These are phyloP conservation scores for Lamellibrachia satsuma DNA, from an alignment of 2,888 invertebrate genomes.

Conservation along the genomic window DNA sequence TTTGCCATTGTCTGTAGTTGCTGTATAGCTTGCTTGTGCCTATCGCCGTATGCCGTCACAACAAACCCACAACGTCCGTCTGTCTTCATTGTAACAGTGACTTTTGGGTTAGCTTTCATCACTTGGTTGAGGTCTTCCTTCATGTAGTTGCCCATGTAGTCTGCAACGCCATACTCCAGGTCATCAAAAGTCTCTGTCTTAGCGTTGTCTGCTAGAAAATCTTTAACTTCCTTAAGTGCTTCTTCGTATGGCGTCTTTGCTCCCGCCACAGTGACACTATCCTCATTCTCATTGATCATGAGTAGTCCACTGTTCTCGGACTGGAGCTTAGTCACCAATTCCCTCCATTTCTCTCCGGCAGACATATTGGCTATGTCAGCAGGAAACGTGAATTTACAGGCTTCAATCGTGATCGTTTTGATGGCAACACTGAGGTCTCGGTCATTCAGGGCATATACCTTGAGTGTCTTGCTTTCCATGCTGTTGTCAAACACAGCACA, in stretches of 20 bases:
- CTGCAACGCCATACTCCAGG: neutral
- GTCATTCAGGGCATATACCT: no score
- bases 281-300: neutral
- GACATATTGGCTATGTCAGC: neutral
- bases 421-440: no score
- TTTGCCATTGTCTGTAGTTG: no score
- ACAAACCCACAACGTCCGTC: no score
- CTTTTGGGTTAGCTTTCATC: neutral
- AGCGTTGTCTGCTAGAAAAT: slow-evolving; percentile 26
- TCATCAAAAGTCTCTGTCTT: neutral
- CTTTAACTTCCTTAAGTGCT: slow-evolving; percentile 19
- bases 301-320: neutral
- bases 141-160: neutral
- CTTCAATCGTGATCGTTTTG: no score
- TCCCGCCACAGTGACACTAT: neutral
- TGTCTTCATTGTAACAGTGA: neutral
- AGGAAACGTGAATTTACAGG: neutral
- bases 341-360: neutral
- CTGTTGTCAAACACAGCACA: no score
- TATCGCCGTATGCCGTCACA: no score
- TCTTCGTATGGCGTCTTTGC: neutral
- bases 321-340: neutral
- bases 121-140: neutral
- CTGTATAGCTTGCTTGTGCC: no score
- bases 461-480: no score